These are phyloP conservation scores for Heliothis subflexa DNA, from an alignment of 1,140 invertebrate genomes.

Conservation along the genomic window DNA sequence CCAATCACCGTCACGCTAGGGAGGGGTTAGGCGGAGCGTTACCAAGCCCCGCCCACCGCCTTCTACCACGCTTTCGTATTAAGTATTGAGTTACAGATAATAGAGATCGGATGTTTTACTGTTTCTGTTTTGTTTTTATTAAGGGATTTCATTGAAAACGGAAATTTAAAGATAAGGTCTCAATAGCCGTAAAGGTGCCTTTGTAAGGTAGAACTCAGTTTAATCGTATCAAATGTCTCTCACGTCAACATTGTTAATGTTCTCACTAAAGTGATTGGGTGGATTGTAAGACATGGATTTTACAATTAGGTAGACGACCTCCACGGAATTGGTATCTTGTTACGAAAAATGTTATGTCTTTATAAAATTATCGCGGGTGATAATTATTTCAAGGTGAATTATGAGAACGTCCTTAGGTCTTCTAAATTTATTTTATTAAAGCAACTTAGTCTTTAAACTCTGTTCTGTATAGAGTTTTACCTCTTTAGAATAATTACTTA, in stretches of 20 bases:
- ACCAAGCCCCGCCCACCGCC: conserved; percentile 64
- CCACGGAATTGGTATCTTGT: not conserved
- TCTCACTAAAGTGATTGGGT: conserved; percentile 28
- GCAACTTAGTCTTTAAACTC: too few species aligned
- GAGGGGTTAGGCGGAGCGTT: conserved; percentile 54
- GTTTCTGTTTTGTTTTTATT: conserved; percentile 57
- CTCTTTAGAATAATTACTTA: too few species aligned
- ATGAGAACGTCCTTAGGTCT: too few species aligned
- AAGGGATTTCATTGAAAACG: conserved; percentile 57
- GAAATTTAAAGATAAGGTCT: conserved; percentile 51
- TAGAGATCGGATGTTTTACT: conserved; percentile 60
- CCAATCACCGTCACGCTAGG: conserved; percentile 68
- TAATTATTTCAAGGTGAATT: too few species aligned
- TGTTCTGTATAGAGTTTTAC: too few species aligned
- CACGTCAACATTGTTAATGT: conserved; percentile 37
- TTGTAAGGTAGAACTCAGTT: conserved; percentile 37
- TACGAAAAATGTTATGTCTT: conserved; percentile 26
- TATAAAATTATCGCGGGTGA: conserved; percentile 7
- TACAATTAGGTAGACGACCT: conserved; percentile 36
- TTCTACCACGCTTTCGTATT: conserved; percentile 57
- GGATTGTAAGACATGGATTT: conserved; percentile 24
- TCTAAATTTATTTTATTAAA: too few species aligned
- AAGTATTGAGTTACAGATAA: conserved; percentile 74
- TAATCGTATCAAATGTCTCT: conserved; percentile 46
- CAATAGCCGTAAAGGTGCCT: conserved; percentile 45